Evolutionary conservation across 2,797 vertebrate genomes (phyloP).

Genomic region (Enteromius paludinosus): DNA sequence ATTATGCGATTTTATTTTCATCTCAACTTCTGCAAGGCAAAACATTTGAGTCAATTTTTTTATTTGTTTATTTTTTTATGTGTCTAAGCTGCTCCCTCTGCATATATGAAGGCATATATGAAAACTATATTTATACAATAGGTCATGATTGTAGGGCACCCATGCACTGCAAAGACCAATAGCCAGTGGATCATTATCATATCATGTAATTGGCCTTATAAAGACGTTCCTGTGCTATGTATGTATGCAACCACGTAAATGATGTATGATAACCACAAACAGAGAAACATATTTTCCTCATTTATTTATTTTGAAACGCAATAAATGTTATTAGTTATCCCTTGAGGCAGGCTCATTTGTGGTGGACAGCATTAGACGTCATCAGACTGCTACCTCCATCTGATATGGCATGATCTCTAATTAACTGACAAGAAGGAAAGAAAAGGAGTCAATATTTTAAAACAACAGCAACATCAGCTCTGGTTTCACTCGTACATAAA

Average conservation of each 20-base stretch:
- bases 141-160: neutral
- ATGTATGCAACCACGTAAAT: neutral
- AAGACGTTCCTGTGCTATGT: neutral
- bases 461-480: neutral
- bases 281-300: neutral
- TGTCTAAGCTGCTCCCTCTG: no score
- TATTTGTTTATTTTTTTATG: neutral
- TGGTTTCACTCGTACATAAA: conserved; percentile 11
- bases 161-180: neutral
- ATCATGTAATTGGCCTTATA: neutral
- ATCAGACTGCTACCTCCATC: neutral
- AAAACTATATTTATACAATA: no score
- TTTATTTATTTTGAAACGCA: conserved; percentile 5
- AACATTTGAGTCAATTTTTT: neutral
- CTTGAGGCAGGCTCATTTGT: conserved; percentile 60
- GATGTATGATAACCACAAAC: neutral
- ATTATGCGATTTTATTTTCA: neutral
- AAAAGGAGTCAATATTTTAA: neutral
- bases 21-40: neutral
- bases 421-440: neutral
- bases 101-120: no score
- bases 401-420: neutral
- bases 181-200: neutral
- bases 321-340: conserved; percentile 57
- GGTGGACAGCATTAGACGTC: conserved; percentile 10